Evolutionary conservation across 2,113 vertebrate species (phyloP).

Genomic region (Cephalopholis sonnerati): DNA sequence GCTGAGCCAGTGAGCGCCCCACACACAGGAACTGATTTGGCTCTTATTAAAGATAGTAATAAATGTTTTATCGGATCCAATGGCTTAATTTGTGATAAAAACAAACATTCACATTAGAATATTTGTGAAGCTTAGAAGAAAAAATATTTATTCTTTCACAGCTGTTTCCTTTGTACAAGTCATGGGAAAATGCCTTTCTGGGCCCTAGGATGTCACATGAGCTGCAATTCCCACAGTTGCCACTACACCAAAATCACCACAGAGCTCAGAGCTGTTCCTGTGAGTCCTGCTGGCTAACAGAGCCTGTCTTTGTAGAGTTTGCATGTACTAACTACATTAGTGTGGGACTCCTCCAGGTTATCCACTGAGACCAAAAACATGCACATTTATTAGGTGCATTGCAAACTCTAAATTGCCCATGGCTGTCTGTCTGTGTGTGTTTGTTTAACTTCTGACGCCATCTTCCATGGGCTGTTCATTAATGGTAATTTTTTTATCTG

Average conservation of each 20-base stretch:
- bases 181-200: background rate
- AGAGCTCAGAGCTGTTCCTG: background rate
- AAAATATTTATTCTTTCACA: background rate
- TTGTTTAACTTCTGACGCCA: background rate
- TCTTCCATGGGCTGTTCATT: background rate
- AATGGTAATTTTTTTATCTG: background rate
- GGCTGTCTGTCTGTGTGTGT: background rate
- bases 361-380: background rate
- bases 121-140: background rate
- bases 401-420: background rate
- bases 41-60: too few species aligned
- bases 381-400: background rate
- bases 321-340: background rate
- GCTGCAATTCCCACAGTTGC: background rate
- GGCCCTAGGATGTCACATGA: background rate
- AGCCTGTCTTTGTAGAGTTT: background rate
- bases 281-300: fast-evolving
- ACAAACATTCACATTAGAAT: background rate
- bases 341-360: background rate
- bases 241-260: background rate
- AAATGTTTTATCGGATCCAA: too few species aligned
- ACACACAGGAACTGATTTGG: too few species aligned
- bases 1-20: too few species aligned
- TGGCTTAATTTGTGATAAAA: too few species aligned
- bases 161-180: background rate